A percentile compares a stretch with the other conserved stretches of the same genome.
These are phyloP conservation scores for Tichodroma muraria DNA, from an alignment of 2,113 vertebrate species.

Conservation along the genomic window DNA sequence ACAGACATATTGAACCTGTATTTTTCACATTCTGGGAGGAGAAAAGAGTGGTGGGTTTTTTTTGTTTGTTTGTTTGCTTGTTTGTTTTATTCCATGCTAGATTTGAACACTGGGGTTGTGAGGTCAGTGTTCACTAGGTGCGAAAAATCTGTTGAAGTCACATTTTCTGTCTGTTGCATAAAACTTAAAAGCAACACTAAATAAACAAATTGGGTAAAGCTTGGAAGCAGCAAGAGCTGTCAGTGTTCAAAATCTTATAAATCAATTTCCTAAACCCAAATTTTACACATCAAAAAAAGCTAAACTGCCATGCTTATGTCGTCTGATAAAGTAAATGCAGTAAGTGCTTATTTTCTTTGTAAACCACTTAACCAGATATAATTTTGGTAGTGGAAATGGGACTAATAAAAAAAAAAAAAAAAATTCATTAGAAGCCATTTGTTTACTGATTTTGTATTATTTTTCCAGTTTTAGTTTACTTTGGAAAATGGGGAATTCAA, in stretches of 20 bases:
- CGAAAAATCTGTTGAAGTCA: not conserved
- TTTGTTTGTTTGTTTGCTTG: no score
- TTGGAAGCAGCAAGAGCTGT: not conserved
- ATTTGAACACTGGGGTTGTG: not conserved
- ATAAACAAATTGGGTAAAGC: not conserved
- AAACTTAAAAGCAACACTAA: not conserved
- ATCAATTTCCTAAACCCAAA: not conserved
- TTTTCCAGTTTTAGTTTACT: slow-evolving; percentile 41
- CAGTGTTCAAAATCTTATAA: not conserved
- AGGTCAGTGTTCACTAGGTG: not conserved
- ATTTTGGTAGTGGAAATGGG: slow-evolving; percentile 15
- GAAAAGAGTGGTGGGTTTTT: no score
- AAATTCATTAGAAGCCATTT: slow-evolving; percentile 45
- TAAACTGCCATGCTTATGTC: not conserved
- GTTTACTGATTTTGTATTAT: slow-evolving; percentile 1
- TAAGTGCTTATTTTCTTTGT: not conserved
- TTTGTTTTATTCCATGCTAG: not conserved
- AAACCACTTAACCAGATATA: slow-evolving; percentile 36
- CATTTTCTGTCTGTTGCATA: not conserved
- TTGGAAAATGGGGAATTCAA: slow-evolving; percentile 6
- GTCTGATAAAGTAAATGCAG: slow-evolving; percentile 4
- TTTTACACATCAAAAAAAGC: not conserved
- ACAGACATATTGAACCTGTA: not conserved
- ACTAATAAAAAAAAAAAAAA: slow-evolving; percentile 14
- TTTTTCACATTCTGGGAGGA: not conserved